A percentile compares a stretch with the other conserved stretches of the same genome.
Conservation (phyloP, 2,113 vertebrate species). For the Hippopotamus amphibius region DNA sequence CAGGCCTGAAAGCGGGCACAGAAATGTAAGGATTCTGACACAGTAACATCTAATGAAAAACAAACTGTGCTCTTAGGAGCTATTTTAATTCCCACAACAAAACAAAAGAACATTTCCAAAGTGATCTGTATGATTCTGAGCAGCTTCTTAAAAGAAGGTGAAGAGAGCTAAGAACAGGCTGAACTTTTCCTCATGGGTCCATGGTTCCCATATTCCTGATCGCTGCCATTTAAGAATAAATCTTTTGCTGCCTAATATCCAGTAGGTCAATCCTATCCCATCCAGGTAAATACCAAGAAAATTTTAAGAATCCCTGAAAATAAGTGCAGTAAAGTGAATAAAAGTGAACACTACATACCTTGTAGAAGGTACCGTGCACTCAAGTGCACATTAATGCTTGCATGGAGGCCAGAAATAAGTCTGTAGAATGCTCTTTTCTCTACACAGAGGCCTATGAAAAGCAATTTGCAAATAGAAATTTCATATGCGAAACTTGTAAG, state of each 20-base stretch:
- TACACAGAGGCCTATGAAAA: slow-evolving; percentile 92
- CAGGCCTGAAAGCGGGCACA: neutral
- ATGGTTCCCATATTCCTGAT: neutral
- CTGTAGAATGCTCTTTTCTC: slow-evolving; percentile 97
- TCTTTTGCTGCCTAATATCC: neutral
- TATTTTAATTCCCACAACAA: slow-evolving; percentile 26
- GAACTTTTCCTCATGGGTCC: neutral
- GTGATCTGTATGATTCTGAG: neutral
- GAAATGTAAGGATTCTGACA: neutral
- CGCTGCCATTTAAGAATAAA: neutral
- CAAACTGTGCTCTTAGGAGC: neutral
- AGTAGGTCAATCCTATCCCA: neutral
- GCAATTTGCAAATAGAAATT: slow-evolving; percentile 9
- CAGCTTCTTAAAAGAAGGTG: slow-evolving; percentile 18
- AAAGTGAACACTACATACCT: slow-evolving; percentile 85
- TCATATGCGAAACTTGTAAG: slow-evolving; percentile 29
- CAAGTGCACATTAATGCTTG: slow-evolving; percentile 96
- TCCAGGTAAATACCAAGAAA: neutral
- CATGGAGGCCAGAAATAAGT: slow-evolving; percentile 94
- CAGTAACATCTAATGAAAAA: neutral
- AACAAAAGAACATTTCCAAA: slow-evolving; percentile 35
- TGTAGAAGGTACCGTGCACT: slow-evolving; percentile 94
- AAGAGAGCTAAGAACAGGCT: neutral
- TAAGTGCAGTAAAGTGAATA: neutral
- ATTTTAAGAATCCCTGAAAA: slow-evolving; percentile 41